phyloP scores from a whole-genome alignment of 2,888 invertebrate genomes.

The Drosophila lutescens region DNA sequence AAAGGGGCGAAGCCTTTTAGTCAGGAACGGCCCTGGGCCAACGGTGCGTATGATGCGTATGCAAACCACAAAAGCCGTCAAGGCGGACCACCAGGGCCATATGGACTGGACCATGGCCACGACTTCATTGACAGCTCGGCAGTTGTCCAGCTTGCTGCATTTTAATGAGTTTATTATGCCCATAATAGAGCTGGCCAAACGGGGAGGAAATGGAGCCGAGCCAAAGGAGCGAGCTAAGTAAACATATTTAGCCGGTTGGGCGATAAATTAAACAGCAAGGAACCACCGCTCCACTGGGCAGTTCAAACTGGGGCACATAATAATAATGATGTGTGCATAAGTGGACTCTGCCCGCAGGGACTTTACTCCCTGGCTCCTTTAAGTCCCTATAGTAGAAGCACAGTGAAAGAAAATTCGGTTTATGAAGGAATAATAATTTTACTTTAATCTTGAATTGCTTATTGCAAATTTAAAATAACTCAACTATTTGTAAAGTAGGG shows the following conservation, averaged over 20 bases:
- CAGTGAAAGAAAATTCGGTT: background rate
- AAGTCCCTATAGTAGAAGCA: background rate
- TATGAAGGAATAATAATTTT: no score
- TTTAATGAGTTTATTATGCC: constrained; percentile 79
- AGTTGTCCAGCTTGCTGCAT: constrained; percentile 51
- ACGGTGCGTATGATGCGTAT: constrained; percentile 51
- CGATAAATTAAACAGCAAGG: constrained; percentile 70
- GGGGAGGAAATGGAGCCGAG: background rate
- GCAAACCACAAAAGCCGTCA: constrained; percentile 62
- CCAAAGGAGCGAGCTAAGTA: constrained; percentile 47
- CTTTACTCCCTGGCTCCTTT: background rate
- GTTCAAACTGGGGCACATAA: constrained; percentile 45
- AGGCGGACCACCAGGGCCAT: constrained; percentile 51
- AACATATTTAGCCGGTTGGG: constrained; percentile 62
- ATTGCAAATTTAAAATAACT: no score
- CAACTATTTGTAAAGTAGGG: no score
- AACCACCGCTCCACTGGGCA: constrained; percentile 10
- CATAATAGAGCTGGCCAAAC: constrained; percentile 37
- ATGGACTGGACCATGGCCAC: constrained; percentile 30
- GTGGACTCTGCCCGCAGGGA: constrained; percentile 33
- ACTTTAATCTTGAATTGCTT: no score
- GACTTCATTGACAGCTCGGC: constrained; percentile 54
- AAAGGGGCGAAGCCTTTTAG: constrained; percentile 14
- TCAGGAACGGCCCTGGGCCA: constrained; percentile 34
- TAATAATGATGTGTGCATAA: constrained; percentile 75